phyloP scores from a whole-genome alignment of 2,888 invertebrate genomes.

The Oligia latruncula region DNA sequence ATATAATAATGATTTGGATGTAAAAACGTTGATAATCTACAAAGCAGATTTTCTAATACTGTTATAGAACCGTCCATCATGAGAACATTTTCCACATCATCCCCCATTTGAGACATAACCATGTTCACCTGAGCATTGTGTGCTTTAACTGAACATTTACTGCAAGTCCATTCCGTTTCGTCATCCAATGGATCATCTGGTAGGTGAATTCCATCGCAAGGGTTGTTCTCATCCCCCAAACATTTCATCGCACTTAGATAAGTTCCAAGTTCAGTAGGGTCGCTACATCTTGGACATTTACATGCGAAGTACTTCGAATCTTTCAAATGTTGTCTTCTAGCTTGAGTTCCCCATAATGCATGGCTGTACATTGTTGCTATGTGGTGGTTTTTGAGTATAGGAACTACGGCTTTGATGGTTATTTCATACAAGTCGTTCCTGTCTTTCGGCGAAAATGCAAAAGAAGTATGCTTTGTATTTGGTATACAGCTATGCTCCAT shows the following conservation, averaged over 20 bases:
- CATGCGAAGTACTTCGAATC: constrained; percentile 95
- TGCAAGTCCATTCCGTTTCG: constrained; percentile 94
- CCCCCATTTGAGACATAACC: constrained; percentile 93
- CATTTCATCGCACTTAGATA: constrained; percentile 93
- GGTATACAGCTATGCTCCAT: constrained; percentile 96
- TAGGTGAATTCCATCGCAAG: constrained; percentile 92
- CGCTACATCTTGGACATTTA: constrained; percentile 93
- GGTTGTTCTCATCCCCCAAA: constrained; percentile 88
- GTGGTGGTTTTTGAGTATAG: constrained; percentile 93
- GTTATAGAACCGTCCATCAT: constrained; percentile 91
- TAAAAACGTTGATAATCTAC: constrained; percentile 93
- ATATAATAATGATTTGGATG: constrained; percentile 96
- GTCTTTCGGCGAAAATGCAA: constrained; percentile 88
- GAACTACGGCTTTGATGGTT: constrained; percentile 91
- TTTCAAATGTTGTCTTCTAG: constrained; percentile 93
- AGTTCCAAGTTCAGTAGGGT: constrained; percentile 95
- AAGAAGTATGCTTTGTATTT: constrained; percentile 93
- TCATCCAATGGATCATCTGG: constrained; percentile 93
- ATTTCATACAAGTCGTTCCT: constrained; percentile 91
- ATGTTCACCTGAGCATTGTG: constrained; percentile 92
- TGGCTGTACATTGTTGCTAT: constrained; percentile 96
- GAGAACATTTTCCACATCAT: constrained; percentile 93
- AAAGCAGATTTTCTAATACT: constrained; percentile 91
- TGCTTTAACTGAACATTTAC: constrained; percentile 92
- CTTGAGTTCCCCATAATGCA: constrained; percentile 96